Percentiles rank a stretch among this genome's conserved stretches.
Conservation (phyloP, 2,888 invertebrate species). For the Campopleginae sp. region DNA sequence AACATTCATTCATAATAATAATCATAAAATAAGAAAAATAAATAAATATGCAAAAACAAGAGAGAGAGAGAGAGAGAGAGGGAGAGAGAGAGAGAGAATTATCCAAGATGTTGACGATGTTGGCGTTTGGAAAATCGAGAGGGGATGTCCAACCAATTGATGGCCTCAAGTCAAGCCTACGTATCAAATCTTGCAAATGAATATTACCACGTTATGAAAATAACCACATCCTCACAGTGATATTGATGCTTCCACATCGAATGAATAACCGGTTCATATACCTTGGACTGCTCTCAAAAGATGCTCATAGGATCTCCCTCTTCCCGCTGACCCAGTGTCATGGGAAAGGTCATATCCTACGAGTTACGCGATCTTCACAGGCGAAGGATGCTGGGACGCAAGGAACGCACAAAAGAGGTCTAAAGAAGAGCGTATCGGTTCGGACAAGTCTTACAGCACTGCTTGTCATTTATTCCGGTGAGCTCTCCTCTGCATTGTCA, state of each 20-base stretch:
- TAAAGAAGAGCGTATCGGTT: constrained; percentile 17
- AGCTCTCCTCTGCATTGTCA: constrained; percentile 62
- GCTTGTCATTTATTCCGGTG: constrained; percentile 23
- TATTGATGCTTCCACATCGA: neutral
- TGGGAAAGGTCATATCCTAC: constrained; percentile 67
- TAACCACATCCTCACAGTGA: neutral
- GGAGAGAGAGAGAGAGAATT: neutral
- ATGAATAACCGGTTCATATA: constrained; percentile 25
- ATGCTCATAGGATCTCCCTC: constrained; percentile 1
- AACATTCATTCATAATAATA: no score
- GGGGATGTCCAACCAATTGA: no score
- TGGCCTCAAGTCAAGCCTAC: no score
- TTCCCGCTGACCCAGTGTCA: constrained; percentile 48
- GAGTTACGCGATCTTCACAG: constrained; percentile 10
- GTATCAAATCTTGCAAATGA: neutral
- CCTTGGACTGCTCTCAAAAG: constrained; percentile 14
- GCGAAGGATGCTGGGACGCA: constrained; percentile 63
- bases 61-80: neutral
- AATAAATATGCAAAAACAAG: no score
- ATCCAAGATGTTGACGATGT: neutral
- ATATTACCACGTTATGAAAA: neutral
- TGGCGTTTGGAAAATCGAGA: neutral
- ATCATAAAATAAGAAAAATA: no score
- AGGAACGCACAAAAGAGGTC: constrained; percentile 11
- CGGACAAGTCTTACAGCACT: neutral